These are phyloP conservation scores for Chamaedrilus cognettii DNA, from an alignment of 2,888 invertebrate genomes.

Conservation along the genomic window DNA sequence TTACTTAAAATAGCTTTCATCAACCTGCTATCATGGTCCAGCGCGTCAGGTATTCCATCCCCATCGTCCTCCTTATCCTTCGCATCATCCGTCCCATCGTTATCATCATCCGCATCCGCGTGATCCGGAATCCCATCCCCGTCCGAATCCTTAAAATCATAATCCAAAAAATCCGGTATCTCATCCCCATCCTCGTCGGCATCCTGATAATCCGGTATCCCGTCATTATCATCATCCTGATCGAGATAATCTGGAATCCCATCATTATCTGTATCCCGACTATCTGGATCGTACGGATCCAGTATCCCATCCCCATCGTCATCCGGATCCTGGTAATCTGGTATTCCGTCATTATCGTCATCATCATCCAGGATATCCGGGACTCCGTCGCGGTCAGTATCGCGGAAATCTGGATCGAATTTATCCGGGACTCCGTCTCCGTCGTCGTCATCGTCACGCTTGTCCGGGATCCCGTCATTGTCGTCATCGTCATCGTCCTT, in stretches of 20 bases:
- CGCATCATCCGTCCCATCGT: slow-evolving; percentile 32
- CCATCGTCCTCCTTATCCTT: slow-evolving; percentile 25
- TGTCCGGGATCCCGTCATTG: slow-evolving; percentile 23
- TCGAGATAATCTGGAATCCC: no score
- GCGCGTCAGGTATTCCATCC: slow-evolving; percentile 44
- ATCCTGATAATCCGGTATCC: no score
- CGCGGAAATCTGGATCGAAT: slow-evolving; percentile 25
- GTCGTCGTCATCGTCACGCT: slow-evolving; percentile 16
- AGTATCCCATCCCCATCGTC: no score
- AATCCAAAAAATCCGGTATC: slow-evolving; percentile 25
- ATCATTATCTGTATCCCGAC: no score
- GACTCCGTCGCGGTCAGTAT: no score
- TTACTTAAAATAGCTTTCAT: no score
- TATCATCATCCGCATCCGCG: slow-evolving; percentile 40
- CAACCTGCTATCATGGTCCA: slow-evolving; percentile 37
- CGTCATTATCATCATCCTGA: no score
- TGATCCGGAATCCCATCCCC: slow-evolving; percentile 40
- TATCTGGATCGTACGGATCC: slow-evolving; percentile 19
- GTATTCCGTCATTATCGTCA: no score
- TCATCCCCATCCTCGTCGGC: no score
- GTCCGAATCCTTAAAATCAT: no score
- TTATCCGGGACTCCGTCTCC: slow-evolving; percentile 22
- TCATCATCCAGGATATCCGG: no score
- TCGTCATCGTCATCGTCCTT: slow-evolving; percentile 25
- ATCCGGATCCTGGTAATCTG: no score